Evolutionary conservation across 2,888 invertebrate species (phyloP).

Genomic region (Petrophora chlorosata): DNA sequence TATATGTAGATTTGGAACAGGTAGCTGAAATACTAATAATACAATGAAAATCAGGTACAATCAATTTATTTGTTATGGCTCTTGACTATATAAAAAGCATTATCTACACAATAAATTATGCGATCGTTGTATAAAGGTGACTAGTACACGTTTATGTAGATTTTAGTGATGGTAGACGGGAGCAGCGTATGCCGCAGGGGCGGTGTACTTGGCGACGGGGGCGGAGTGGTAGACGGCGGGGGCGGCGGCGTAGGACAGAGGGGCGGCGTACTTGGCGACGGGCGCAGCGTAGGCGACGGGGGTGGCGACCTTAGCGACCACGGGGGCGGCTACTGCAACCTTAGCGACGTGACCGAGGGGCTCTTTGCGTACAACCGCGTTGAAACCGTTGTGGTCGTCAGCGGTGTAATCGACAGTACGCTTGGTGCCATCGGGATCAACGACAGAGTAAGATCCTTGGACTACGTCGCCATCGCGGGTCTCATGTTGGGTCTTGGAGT

Average conservation of each 20-base stretch:
- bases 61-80: constrained; percentile 9
- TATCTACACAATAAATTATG: constrained; percentile 5
- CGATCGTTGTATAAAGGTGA: constrained; percentile 9
- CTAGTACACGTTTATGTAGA: constrained; percentile 3
- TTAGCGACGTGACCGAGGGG: constrained; percentile 58
- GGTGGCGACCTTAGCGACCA: constrained; percentile 39
- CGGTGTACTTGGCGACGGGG: constrained; percentile 43
- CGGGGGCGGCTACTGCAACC: constrained; percentile 46
- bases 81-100: constrained; percentile 8
- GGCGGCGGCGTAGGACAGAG: constrained; percentile 38
- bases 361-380: constrained; percentile 77
- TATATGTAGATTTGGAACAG: too few relatives aligned
- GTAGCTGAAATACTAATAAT: constrained; percentile 1
- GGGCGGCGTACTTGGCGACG: constrained; percentile 26
- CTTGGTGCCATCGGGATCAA: constrained; percentile 79
- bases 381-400: constrained; percentile 76
- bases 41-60: constrained; percentile 3
- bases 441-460: constrained; percentile 76
- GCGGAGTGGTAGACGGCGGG: constrained; percentile 42
- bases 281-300: constrained; percentile 50
- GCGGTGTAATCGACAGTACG: constrained; percentile 80
- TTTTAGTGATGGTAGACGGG: constrained; percentile 33
- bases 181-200: constrained; percentile 44
- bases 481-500: constrained; percentile 79
- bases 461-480: constrained; percentile 80